phyloP scores from a whole-genome alignment of 2,113 vertebrate genomes.

The Heliornis fulica region DNA sequence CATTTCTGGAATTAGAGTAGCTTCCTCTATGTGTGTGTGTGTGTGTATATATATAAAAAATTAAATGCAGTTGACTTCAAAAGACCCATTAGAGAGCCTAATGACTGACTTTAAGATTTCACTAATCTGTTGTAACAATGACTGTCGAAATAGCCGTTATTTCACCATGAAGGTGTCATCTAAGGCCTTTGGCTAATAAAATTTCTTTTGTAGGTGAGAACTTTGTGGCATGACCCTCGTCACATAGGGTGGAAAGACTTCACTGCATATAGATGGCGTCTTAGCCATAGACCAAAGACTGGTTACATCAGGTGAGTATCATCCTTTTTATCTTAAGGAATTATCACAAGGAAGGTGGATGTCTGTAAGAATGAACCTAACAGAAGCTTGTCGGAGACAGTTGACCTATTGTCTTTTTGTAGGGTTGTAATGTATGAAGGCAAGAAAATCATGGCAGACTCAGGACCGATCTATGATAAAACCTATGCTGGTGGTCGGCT shows the following conservation, averaged over 20 bases:
- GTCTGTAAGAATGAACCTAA: neutral
- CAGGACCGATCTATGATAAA: conserved; percentile 93
- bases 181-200: neutral
- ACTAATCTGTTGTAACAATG: neutral
- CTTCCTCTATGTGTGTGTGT: too few relatives aligned
- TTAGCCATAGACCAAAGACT: conserved; percentile 94
- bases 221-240: conserved; percentile 96
- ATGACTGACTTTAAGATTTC: neutral
- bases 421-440: conserved; percentile 99
- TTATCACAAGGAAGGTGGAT: neutral
- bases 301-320: conserved; percentile 90
- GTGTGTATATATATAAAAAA: neutral
- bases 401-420: neutral
- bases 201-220: conserved; percentile 82
- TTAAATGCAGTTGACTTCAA: neutral
- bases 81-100: neutral
- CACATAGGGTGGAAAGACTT: conserved; percentile 98
- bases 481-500: conserved; percentile 95
- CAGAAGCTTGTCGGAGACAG: neutral
- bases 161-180: too few relatives aligned
- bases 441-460: conserved; percentile 98
- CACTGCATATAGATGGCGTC: conserved; percentile 97
- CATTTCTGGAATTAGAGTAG: neutral
- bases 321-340: neutral
- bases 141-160: too few relatives aligned